Conservation (phyloP, 2,113 vertebrate species). For the human region DNA sequence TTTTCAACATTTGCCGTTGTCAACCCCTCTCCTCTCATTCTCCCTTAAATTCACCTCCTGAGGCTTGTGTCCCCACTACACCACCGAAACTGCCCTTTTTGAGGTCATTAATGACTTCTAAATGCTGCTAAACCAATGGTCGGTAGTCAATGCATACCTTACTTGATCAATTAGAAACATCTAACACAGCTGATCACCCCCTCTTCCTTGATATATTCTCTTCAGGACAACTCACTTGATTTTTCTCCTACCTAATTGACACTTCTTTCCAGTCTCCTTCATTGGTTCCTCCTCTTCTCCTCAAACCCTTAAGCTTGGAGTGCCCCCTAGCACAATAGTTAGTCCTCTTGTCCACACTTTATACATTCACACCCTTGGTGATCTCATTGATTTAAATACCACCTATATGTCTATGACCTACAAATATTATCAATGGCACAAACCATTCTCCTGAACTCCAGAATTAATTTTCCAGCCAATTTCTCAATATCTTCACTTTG, state of each 20-base stretch:
- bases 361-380: background rate
- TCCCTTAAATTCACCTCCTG: background rate
- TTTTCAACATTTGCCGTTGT: background rate
- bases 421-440: background rate
- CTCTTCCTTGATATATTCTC: background rate
- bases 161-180: background rate
- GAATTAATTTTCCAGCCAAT: background rate
- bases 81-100: background rate
- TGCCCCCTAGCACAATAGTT: background rate
- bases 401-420: background rate
- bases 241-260: background rate
- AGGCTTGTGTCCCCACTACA: background rate
- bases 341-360: background rate
- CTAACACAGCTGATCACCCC: too few relatives aligned
- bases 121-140: background rate
- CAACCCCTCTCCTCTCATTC: background rate
- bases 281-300: background rate
- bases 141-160: background rate
- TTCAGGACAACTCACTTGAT: background rate
- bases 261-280: background rate
- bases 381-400: background rate
- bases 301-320: background rate
- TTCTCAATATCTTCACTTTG: background rate
- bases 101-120: background rate
- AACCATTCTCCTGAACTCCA: background rate